Conservation (phyloP, 2,888 invertebrate genomes). For the Melanargia galathea region DNA sequence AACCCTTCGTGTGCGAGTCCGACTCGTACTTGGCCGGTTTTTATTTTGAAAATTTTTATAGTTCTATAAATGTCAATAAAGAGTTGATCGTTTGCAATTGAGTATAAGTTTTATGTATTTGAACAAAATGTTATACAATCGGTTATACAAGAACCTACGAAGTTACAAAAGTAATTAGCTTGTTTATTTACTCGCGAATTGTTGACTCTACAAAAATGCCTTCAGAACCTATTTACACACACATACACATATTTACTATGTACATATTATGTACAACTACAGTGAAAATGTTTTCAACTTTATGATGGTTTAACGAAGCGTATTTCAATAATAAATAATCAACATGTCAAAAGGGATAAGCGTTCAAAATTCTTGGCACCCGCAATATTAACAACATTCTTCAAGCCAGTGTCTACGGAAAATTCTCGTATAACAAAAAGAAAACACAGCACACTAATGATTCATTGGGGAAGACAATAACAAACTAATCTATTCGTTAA, state of each 20-base stretch:
- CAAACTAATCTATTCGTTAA: neutral
- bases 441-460: neutral
- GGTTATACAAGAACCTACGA: neutral
- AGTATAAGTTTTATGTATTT: neutral
- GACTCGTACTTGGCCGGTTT: no score
- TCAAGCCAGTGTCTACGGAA: neutral
- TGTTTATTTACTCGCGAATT: neutral
- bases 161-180: neutral
- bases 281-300: neutral
- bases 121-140: neutral
- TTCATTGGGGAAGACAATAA: neutral
- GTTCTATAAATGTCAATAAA: neutral
- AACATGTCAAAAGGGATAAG: conserved; percentile 14
- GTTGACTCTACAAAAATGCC: no score
- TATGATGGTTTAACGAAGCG: neutral
- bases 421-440: conserved; percentile 6
- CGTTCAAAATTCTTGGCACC: conserved; percentile 26
- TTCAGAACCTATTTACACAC: no score
- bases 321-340: neutral
- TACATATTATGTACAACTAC: no score
- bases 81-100: neutral
- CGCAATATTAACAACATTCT: conserved; percentile 26
- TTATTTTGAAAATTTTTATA: no score
- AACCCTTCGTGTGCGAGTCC: no score
- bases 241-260: no score